Base-by-base conservation (phyloP, 2,888 invertebrate genomes). In the Cyclophora punctaria region DNA sequence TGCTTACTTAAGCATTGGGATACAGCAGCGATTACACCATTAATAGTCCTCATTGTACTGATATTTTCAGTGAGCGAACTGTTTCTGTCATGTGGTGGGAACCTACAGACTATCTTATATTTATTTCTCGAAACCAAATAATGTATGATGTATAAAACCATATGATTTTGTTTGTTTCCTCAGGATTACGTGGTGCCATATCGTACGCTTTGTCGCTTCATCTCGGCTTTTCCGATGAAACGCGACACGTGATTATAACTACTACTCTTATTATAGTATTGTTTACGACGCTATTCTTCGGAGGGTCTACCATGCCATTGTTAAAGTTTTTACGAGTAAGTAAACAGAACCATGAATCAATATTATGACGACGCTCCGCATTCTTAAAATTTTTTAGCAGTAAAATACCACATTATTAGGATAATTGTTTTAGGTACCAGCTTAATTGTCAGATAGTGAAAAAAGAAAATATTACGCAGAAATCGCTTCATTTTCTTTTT, bases 191-290 rank as follows among this genome's bases (percentile, higher is more conserved):
- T 51, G 99, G 99, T 41, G 99, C 99, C 5, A 98, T 99, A 77
- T 98, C 99, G 0, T 99, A 99, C 83, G 99, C 99, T 2, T 88
- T 99, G 33, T 98, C 98, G 0, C 91, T 99, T 49, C 98, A 99
- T 89, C 91, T 99, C 71, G 96, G 97, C 63, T 94, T 98, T 67
- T 96, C 96, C 48, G 95, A 96, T 74, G 98, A 98, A 84, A 98
- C 97, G 0, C 92, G 98, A 4, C 96, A 97, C 74, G 98, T 99
- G 34, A 95, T 99, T 51, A 98, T 99, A 51, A 99, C 99, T 0
- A 98, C 98, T 0, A 99, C 99, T 0, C 90, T 99, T n/a, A 98
- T 98, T 59, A 97, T 99, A 61, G 98, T 99, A 4, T 89, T 99
- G 46, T 97, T 99, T 67, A 99, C 99, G 0, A 98, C 98, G 0